These are phyloP conservation scores for Xanthia icteritia DNA, from an alignment of 2,888 invertebrate species.

Conservation along the genomic window DNA sequence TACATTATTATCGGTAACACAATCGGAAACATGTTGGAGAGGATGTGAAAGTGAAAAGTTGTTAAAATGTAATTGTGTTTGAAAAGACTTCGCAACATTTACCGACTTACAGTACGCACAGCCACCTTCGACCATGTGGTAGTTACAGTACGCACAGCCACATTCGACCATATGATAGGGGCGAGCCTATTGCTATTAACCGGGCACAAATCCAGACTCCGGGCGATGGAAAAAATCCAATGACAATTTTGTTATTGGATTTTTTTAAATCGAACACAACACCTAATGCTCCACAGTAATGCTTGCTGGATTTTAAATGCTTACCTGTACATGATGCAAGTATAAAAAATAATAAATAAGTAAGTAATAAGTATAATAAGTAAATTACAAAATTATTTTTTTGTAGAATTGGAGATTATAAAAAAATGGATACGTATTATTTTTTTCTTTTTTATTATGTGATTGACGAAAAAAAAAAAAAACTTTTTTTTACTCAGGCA, in stretches of 20 bases:
- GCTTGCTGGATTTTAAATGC: background rate
- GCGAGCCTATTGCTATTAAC: background rate
- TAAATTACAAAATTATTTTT: too few species aligned
- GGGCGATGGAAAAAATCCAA: background rate
- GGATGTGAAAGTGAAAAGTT: slow-evolving; percentile 5
- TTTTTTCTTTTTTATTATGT: too few species aligned
- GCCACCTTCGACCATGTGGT: background rate
- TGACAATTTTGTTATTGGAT: too few species aligned
- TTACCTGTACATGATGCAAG: background rate
- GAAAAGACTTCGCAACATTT: background rate
- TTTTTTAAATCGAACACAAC: background rate
- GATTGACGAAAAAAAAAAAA: too few species aligned
- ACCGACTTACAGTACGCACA: background rate
- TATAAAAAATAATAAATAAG: too few species aligned
- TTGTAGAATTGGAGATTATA: too few species aligned
- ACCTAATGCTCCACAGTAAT: background rate
- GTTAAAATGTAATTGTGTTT: slow-evolving; percentile 20
- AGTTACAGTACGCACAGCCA: background rate
- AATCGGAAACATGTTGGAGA: slow-evolving; percentile 25
- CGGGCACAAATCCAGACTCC: background rate
- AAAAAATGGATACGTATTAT: too few species aligned
- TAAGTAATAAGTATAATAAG: too few species aligned
- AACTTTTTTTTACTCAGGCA: too few species aligned
- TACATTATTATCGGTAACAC: slow-evolving; percentile 35
- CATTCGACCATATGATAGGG: too few species aligned